Evolutionary conservation across 2,888 invertebrate species (phyloP).

Genomic region (Strigamia maritima): DNA sequence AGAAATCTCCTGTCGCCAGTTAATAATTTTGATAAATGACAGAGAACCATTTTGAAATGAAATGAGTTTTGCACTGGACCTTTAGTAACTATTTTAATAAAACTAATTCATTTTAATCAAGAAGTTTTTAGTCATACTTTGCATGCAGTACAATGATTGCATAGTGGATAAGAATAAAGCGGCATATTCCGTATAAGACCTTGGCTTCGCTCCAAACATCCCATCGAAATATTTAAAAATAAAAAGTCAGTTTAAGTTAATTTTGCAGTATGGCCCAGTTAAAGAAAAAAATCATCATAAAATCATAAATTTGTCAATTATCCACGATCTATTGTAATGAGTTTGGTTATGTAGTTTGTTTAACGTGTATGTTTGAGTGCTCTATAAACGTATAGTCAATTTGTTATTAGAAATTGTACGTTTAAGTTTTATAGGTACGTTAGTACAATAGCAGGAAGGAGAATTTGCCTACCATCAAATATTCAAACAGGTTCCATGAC

Average conservation of each 20-base stretch:
- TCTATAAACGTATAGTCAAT: too few species aligned
- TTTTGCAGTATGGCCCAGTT: too few species aligned
- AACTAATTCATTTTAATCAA: not conserved
- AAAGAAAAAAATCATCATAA: too few species aligned
- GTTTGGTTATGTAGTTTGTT: not conserved
- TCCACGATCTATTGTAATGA: not conserved
- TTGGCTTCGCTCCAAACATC: not conserved
- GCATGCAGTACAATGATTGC: not conserved
- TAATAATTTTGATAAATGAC: slow-evolving; percentile 11
- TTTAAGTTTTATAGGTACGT: not conserved
- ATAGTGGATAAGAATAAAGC: not conserved
- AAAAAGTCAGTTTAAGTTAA: too few species aligned
- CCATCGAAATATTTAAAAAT: too few species aligned
- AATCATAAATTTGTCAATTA: not conserved
- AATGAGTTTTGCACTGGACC: not conserved
- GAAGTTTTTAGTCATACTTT: not conserved
- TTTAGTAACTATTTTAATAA: not conserved
- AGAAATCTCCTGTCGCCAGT: slow-evolving; percentile 16
- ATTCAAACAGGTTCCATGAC: slow-evolving; percentile 23
- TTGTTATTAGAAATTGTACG: not conserved
- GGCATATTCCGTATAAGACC: not conserved
- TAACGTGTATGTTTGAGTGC: too few species aligned
- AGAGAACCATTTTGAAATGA: not conserved
- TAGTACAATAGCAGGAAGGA: slow-evolving; percentile 10
- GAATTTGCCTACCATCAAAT: slow-evolving; percentile 7